Evolutionary conservation across 1,140 invertebrate genomes (phyloP), one percentile per base, ranked within the genome.

Genomic region (Magallana angulata): DNA sequence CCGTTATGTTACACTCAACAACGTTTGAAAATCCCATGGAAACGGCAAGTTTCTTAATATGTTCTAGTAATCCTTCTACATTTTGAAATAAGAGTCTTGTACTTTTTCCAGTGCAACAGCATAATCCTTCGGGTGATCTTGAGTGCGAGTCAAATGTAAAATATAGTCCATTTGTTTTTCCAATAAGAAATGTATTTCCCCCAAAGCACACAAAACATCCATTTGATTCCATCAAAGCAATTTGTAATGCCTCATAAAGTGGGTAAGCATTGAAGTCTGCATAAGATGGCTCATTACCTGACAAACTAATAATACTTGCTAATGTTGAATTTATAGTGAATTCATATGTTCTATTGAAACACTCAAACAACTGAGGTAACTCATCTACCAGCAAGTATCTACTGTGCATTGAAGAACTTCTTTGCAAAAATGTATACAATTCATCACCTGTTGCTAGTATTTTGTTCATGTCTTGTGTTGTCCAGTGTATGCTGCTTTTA

Each of bases 381-480:
- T 82, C 81, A 57, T 36, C 12, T 16, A 82, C 56, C 8, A 82
- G 57, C 16, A 82, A 57, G 57, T 82, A 57, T 36, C 57, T 82
- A 12, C 56, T 12, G 5, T 12, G 14, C 12, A 57, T 57, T n/a
- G 81, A 11, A 24, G 56, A 82, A 56, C 56, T 57, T 56, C 36
- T 18, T 18, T 56, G 18, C 81, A 82, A 57, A 82, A 57, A 82
- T 9, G 81, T 36, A 57, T 86, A 86, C 30, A 86, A 12, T 18
- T 82, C 76, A 82, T 86, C 81, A 24, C 85, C 85, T 48, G 76
- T 57, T 62, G 18, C 64, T 48, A 48, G 36, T 48, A 48, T 48
- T 5, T 48, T 48, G 36, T 48, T 48, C 36, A 48, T 48, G 36
- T 14, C 80, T 18, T 11, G 60, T 64, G 7, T 82, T 82, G 24